Evolutionary conservation across 2,888 invertebrate genomes (phyloP), one percentile per base, ranked within the genome.

Genomic region (Therioaphis trifolii): DNA sequence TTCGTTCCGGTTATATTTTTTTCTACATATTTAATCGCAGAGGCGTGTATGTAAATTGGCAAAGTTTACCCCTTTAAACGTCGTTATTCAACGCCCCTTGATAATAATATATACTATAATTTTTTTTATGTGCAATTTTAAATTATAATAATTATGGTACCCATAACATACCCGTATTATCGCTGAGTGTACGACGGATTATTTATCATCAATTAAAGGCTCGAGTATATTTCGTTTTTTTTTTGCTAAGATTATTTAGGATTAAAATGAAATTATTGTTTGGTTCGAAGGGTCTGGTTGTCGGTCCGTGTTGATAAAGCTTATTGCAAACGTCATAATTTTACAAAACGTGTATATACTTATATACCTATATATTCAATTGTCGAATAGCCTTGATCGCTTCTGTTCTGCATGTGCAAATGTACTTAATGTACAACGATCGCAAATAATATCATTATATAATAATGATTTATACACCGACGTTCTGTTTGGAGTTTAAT

Each of bases 11-110:
- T 58, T 58, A 0, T 21, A n/a, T 72, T 55, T 74, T 69, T 72
- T 52, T n/a, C 0, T 24, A 58, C 75, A 24, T 35, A 29, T 58
- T 75, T 75, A 58, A 75, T 58, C 24, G 43, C 18, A 27, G 21
- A 71, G 58, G 15, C 43, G 15, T 29, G 61, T 71, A 21, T 80
- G 61, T 71, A 80, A 80, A 80, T 80, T 80, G 80, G 46, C 71
- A 80, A 71, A 58, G 80, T 46, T 71, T 80, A 71, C 58, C 71
- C 71, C 80, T 71, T 80, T 71, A 71, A 80, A 71, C 58, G 43
- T 21, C 71, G 29, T 46, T 71, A 43, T 69, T 58, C 43, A 15
- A 40, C 71, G 46, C 29, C 71, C 71, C 9, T 61, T 29, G 29
- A 71, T 71, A 71, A 46, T 5, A 5, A 35, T 35, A 35, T 80